Evolutionary conservation across 2,113 vertebrate genomes (phyloP), one percentile per base, ranked within the genome.

Genomic region (Pterocles burchelli): DNA sequence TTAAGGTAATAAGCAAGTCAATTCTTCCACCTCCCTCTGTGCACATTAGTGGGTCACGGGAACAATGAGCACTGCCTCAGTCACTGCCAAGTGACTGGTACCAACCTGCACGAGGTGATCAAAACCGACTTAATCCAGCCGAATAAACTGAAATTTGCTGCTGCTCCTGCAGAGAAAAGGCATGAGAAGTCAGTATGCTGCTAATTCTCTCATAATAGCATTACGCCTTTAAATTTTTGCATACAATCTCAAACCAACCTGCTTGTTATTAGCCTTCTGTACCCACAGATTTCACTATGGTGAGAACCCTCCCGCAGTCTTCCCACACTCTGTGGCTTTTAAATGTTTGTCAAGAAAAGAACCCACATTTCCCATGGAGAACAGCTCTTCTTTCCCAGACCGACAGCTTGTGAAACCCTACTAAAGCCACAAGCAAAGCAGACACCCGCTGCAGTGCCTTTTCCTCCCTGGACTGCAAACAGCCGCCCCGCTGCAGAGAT

Each of bases 111-210:
- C 49, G 96, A 95, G 67, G 97, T 98, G 66, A 92, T 95, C 89
- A 99, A 83, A 85, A 98, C 70, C 1, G 97, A 98, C 94, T 97
- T 99, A 82, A 99, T 97, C 99, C 99, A 99, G 36, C 41, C 79
- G 88, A 99, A 99, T 97, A 99, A 98, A 96, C 98, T 99, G 98
- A 99, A 99, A 95, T 97, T 98, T 20, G 98, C 98, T 89, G 99
- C 99, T 89, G 97, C 97, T 96, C 99, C 99, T 99, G 96, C 1
- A 55, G 93, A 90, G 76, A 68, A 96, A 93, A 98, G 61, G 92
- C 16, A 96, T 1, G 7, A 92, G 51, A 88, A 93, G 75, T 89
- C 93, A 90, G 67, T 25, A 48, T 2, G 9, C 52, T 78, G 89
- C 41, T 84, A 95, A 95, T 89, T 93, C 81, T 66, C 73, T 88